These are phyloP conservation scores for Sciurus vulgaris DNA, from an alignment of 2,797 vertebrate genomes.

Conservation along the genomic window DNA sequence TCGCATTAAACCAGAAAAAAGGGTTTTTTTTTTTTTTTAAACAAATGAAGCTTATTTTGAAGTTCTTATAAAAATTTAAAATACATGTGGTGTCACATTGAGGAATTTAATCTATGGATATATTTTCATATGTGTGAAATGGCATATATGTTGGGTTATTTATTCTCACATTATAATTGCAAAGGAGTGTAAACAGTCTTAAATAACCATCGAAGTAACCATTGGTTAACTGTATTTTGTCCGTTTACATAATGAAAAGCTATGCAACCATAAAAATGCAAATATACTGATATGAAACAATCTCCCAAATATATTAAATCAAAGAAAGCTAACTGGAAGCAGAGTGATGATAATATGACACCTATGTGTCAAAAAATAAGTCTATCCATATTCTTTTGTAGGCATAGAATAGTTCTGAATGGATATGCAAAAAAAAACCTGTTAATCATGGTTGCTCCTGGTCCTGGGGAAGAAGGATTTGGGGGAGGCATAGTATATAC, in stretches of 20 bases:
- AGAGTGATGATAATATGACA: not conserved
- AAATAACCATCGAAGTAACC: slow-evolving; percentile 36
- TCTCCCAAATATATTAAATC: not conserved
- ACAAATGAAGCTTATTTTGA: slow-evolving; percentile 37
- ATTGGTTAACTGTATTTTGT: not conserved
- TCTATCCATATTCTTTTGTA: not conserved
- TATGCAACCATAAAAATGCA: slow-evolving; percentile 53
- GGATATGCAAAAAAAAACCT: not conserved
- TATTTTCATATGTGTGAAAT: slow-evolving; percentile 49
- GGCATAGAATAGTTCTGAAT: not conserved
- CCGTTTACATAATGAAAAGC: slow-evolving; percentile 46
- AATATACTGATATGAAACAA: not conserved
- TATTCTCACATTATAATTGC: slow-evolving; percentile 50
- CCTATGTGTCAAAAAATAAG: not conserved
- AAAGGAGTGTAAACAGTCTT: not conserved
- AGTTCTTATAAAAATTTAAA: slow-evolving; percentile 60
- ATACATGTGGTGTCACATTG: slow-evolving; percentile 16
- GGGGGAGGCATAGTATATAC: not conserved
- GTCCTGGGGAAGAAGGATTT: not conserved
- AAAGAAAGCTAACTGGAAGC: slow-evolving; percentile 22
- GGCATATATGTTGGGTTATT: not conserved
- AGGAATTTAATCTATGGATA: slow-evolving; percentile 22
- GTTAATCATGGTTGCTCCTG: not conserved
- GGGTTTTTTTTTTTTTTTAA: slow-evolving; percentile 22
- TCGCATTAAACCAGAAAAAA: not conserved